These are phyloP conservation scores for Conchocele bisecta DNA, from an alignment of 2,888 invertebrate genomes.

Conservation along the genomic window DNA sequence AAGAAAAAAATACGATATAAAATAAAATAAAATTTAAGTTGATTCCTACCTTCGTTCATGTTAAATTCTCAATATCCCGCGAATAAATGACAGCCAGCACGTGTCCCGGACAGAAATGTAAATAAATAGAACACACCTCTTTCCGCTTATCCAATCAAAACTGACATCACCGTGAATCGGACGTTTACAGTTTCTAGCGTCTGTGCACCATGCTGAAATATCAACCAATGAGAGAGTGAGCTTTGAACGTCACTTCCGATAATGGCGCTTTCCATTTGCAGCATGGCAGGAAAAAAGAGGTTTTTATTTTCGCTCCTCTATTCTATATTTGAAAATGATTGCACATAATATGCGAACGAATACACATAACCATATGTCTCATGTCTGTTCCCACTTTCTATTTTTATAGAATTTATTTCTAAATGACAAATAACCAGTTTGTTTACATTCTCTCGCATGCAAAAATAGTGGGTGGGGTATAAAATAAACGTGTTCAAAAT, in stretches of 20 bases:
- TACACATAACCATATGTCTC: too few relatives aligned
- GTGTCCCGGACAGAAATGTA: too few relatives aligned
- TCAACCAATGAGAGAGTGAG: not conserved
- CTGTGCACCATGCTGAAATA: not conserved
- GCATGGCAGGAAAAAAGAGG: constrained; percentile 64
- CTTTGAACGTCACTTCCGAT: constrained; percentile 30
- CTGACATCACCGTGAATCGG: not conserved
- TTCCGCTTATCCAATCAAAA: not conserved
- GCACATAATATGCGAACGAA: too few relatives aligned
- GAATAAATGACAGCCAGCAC: too few relatives aligned
- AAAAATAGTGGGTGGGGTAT: constrained; percentile 10
- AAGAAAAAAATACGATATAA: too few relatives aligned
- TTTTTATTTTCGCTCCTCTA: constrained; percentile 12
- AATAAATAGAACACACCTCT: not conserved
- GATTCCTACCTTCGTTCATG: too few relatives aligned
- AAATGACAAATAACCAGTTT: not conserved
- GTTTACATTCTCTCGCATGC: not conserved
- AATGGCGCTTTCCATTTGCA: constrained; percentile 59
- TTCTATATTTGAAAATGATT: too few relatives aligned
- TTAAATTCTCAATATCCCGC: too few relatives aligned
- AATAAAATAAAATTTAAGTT: too few relatives aligned
- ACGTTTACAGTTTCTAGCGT: not conserved
- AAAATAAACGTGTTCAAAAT: too few relatives aligned
- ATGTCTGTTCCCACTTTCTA: too few relatives aligned
- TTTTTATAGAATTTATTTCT: not conserved